Evolutionary conservation across 2,113 vertebrate genomes (phyloP).

Genomic region (Vanacampus margaritifer): DNA sequence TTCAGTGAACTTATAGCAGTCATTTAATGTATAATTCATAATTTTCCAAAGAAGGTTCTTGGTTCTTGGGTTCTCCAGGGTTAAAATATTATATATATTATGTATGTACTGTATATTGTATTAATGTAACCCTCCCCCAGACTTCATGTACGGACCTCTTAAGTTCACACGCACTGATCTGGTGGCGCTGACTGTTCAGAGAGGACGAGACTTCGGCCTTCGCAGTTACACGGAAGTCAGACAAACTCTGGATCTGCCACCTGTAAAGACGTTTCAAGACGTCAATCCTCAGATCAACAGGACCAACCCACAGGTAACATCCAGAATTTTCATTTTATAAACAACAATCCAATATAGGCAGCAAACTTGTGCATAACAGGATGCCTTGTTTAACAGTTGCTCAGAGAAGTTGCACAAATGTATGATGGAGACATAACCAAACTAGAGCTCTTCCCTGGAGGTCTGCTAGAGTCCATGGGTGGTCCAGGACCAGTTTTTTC

Average conservation of each 20-base stretch:
- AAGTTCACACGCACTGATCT: conserved; percentile 83
- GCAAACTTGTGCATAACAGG: neutral
- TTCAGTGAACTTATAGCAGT: too few species aligned
- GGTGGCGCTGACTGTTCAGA: conserved; percentile 82
- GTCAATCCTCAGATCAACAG: conserved; percentile 68
- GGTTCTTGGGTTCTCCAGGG: too few species aligned
- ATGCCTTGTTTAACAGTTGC: conserved; percentile 26
- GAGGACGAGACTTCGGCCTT: conserved; percentile 86
- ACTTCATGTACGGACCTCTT: conserved; percentile 90
- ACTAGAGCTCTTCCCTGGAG: conserved; percentile 86
- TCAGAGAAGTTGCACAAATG: conserved; percentile 37
- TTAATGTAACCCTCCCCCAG: conserved; percentile 59
- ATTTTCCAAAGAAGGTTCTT: too few species aligned
- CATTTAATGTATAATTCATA: too few species aligned
- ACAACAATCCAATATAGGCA: neutral
- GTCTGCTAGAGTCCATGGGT: conserved; percentile 74
- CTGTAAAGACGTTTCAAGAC: conserved; percentile 70
- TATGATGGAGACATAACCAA: conserved; percentile 69
- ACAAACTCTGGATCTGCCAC: conserved; percentile 66
- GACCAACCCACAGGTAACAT: conserved; percentile 61
- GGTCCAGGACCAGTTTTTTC: conserved; percentile 78
- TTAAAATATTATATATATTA: too few species aligned
- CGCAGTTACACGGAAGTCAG: conserved; percentile 78
- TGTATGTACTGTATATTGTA: too few species aligned
- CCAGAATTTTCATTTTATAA: neutral